phyloP scores from a whole-genome alignment of 2,113 vertebrate species.

The Ginglymostoma cirratum region DNA sequence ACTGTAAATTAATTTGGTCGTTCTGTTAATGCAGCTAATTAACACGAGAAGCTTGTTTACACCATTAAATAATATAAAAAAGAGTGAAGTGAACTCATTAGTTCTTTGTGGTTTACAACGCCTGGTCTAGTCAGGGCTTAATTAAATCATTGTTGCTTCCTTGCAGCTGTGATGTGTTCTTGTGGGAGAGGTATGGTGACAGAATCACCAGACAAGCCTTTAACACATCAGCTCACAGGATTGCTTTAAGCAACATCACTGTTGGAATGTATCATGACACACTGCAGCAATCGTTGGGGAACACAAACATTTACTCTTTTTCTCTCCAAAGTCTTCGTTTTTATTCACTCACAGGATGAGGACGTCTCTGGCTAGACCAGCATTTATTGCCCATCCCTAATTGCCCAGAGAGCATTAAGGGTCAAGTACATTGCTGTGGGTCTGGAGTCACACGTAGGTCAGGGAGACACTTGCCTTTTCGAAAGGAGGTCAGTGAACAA shows the following conservation, averaged over 20 bases:
- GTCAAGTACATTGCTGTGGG: no score
- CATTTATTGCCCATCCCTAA: no score
- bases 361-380: no score
- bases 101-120: slow-evolving; percentile 18
- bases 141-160: slow-evolving; percentile 5
- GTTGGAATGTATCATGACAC: neutral
- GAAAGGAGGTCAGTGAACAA: no score
- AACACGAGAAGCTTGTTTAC: slow-evolving; percentile 4
- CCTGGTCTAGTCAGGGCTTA: neutral
- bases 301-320: neutral
- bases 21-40: slow-evolving; percentile 14
- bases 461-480: no score
- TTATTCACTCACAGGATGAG: no score
- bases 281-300: neutral
- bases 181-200: neutral
- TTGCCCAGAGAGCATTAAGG: no score
- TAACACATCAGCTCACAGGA: neutral
- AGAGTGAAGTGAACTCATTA: slow-evolving; percentile 24
- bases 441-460: no score
- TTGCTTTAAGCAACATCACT: neutral
- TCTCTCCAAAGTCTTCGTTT: neutral
- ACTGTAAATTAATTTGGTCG: neutral
- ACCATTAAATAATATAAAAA: neutral
- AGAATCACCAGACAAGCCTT: neutral
- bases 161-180: neutral